Evolutionary conservation across 2,113 vertebrate genomes (phyloP).

Genomic region (Aegotheles bennettii): DNA sequence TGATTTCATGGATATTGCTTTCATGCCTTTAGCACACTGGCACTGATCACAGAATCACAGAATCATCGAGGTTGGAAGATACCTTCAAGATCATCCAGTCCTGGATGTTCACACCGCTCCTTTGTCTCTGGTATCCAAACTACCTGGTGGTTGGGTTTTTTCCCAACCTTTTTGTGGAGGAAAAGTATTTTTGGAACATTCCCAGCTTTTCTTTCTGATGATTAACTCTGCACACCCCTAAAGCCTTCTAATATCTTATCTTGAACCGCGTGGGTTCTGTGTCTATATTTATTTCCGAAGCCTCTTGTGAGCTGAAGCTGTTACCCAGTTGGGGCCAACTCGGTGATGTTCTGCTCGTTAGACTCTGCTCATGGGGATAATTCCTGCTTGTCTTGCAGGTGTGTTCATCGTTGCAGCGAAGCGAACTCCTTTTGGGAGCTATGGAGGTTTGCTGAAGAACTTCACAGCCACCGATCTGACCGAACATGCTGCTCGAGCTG

Average conservation of each 20-base stretch:
- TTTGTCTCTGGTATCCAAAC: not conserved
- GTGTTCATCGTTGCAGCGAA: constrained; percentile 93
- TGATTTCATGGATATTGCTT: not conserved
- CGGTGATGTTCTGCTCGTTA: fast-evolving
- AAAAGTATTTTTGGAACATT: not conserved
- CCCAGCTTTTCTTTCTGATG: not conserved
- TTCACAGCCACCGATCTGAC: constrained; percentile 87
- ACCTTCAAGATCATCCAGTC: no score
- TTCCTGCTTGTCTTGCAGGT: constrained; percentile 66
- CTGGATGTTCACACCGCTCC: no score
- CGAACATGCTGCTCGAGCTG: constrained; percentile 84
- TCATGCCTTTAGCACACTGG: not conserved
- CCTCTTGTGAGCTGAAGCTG: fast-evolving
- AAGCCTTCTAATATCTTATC: not conserved
- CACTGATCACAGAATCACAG: no score
- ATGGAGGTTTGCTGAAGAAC: constrained; percentile 87
- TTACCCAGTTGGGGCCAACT: fast-evolving
- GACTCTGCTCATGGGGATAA: not conserved
- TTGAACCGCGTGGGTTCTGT: fast-evolving
- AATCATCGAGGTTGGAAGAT: no score
- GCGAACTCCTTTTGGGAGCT: constrained; percentile 91
- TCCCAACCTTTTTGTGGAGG: not conserved
- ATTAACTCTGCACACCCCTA: not conserved
- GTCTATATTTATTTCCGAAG: fast-evolving
- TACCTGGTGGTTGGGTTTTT: not conserved